Conservation (phyloP, 2,888 invertebrate species). For the Meghimatium bilineatum region DNA sequence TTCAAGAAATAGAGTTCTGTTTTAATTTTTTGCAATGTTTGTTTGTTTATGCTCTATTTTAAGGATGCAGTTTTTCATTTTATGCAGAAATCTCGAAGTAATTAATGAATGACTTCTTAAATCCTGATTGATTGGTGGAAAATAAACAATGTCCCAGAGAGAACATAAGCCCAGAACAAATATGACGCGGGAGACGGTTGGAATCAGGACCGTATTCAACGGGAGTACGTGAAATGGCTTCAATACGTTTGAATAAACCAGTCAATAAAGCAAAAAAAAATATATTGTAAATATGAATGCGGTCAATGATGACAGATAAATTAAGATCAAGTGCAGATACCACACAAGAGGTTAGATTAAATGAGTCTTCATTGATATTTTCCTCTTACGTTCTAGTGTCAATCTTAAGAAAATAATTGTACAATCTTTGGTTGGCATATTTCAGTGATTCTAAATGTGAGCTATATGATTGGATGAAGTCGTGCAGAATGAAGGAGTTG, state of each 20-base stretch:
- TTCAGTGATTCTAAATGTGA: too few species aligned
- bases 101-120: slow-evolving; percentile 17
- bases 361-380: too few species aligned
- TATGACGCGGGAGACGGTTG: background rate
- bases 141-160: background rate
- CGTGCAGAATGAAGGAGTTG: too few species aligned
- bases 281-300: background rate
- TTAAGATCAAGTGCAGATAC: background rate
- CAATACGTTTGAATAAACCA: too few species aligned
- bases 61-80: background rate
- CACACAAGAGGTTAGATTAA: background rate
- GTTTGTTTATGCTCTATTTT: background rate
- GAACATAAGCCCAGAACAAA: background rate
- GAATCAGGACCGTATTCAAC: background rate
- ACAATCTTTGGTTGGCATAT: too few species aligned
- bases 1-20: background rate
- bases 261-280: too few species aligned
- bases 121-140: background rate
- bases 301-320: background rate
- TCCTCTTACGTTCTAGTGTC: too few species aligned
- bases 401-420: too few species aligned
- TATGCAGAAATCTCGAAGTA: background rate
- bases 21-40: background rate
- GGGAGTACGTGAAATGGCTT: too few species aligned
- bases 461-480: too few species aligned